These are phyloP conservation scores for Crotophaga sulcirostris DNA, from an alignment of 2,113 vertebrate species.

Conservation along the genomic window DNA sequence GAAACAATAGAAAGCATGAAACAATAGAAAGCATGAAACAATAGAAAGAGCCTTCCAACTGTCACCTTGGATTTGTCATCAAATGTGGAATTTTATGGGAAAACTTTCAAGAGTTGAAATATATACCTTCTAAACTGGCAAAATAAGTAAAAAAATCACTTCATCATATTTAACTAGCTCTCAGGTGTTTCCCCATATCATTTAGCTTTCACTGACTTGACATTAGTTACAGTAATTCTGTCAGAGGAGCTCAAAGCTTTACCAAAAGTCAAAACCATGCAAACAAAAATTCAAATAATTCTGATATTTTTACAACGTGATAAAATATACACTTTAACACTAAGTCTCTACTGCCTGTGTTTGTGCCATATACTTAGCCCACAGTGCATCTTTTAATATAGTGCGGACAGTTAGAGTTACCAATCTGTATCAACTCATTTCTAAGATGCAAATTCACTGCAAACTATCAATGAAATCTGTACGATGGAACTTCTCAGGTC, in stretches of 20 bases:
- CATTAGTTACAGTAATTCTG: neutral
- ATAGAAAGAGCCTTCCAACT: conserved; percentile 44
- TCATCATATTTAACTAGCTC: conserved; percentile 45
- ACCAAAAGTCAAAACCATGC: neutral
- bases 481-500: neutral
- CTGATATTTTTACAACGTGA: neutral
- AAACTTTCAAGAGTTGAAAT: conserved; percentile 52
- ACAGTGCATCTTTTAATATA: neutral
- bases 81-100: conserved; percentile 48
- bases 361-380: neutral
- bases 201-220: neutral
- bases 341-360: neutral
- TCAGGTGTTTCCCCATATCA: neutral
- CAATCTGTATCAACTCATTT: neutral
- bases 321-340: neutral
- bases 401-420: neutral
- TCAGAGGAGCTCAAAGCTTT: conserved; percentile 1
- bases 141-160: conserved; percentile 47
- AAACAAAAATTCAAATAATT: neutral
- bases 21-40: conserved; percentile 60
- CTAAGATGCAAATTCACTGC: neutral
- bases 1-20: conserved; percentile 38
- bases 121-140: conserved; percentile 41
- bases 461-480: neutral
- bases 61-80: conserved; percentile 62